Evolutionary conservation across 1,140 invertebrate genomes (phyloP).

Genomic region (Glossosoma conforme): DNA sequence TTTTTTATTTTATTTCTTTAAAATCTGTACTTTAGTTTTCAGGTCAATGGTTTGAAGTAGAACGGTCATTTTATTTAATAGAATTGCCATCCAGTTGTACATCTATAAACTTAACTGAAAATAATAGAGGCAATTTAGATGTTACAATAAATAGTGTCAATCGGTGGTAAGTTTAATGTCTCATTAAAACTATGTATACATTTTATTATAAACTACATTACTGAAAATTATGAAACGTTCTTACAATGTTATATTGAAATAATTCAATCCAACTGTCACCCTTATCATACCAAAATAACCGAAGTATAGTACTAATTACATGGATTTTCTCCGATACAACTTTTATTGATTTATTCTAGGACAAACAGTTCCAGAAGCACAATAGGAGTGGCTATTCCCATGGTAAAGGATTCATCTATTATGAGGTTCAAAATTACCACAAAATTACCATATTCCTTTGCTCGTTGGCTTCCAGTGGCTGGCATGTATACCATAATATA

Average conservation of each 20-base stretch:
- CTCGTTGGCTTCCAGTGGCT: constrained; percentile 59
- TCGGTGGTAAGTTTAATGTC: constrained; percentile 55
- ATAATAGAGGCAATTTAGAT: constrained; percentile 48
- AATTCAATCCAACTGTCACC: too few relatives aligned
- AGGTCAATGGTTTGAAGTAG: constrained; percentile 67
- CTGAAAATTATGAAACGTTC: too few relatives aligned
- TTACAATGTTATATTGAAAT: too few relatives aligned
- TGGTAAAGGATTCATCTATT: constrained; percentile 44
- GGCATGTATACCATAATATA: constrained; percentile 63
- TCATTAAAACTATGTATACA: neutral
- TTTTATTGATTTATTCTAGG: constrained; percentile 40
- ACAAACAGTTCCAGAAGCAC: constrained; percentile 41
- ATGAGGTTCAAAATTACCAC: constrained; percentile 56
- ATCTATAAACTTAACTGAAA: constrained; percentile 51
- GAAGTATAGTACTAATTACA: too few relatives aligned
- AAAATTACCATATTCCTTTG: constrained; percentile 56
- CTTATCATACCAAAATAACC: too few relatives aligned
- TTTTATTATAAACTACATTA: too few relatives aligned
- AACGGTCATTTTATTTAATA: constrained; percentile 64
- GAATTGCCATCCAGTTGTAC: constrained; percentile 64
- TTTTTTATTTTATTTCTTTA: too few relatives aligned
- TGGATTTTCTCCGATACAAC: too few relatives aligned
- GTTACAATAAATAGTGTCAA: constrained; percentile 57
- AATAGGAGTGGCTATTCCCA: constrained; percentile 48
- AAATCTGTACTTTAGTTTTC: constrained; percentile 62